Evolutionary conservation across 2,113 vertebrate species (phyloP).

Genomic region (Chroicocephalus ridibundus): DNA sequence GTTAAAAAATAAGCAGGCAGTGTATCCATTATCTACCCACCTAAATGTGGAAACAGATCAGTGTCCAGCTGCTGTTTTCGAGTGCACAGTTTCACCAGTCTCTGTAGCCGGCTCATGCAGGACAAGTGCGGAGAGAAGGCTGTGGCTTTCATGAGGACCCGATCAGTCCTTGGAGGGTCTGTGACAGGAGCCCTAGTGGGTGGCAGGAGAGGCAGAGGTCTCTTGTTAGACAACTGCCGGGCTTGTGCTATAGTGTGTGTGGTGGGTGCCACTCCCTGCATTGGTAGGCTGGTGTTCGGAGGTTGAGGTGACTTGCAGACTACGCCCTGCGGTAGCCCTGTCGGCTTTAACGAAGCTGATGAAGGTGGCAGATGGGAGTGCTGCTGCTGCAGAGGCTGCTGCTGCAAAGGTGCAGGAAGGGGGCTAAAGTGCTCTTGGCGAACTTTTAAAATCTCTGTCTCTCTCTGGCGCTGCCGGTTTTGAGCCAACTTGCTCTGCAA

Average conservation of each 20-base stretch:
- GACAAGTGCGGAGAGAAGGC: conserved; percentile 87
- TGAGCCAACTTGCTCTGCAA: conserved; percentile 89
- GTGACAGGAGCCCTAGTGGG: conserved; percentile 73
- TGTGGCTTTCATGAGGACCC: conserved; percentile 89
- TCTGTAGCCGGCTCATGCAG: conserved; percentile 91
- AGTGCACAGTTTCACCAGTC: conserved; percentile 94
- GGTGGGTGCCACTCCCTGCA: conserved; percentile 84
- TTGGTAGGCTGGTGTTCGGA: conserved; percentile 89
- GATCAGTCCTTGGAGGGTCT: conserved; percentile 78
- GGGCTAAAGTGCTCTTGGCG: conserved; percentile 95
- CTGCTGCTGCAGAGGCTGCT: conserved; percentile 75
- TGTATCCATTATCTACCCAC: conserved; percentile 65
- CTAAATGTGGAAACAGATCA: conserved; percentile 96
- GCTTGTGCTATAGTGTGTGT: conserved; percentile 85
- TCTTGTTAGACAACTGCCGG: conserved; percentile 83
- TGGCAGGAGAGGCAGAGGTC: conserved; percentile 80
- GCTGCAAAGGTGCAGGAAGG: conserved; percentile 80
- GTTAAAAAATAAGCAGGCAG: neutral
- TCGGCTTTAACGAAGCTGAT: conserved; percentile 78
- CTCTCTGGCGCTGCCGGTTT: conserved; percentile 84
- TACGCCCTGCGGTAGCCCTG: conserved; percentile 85
- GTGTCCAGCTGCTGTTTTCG: conserved; percentile 87
- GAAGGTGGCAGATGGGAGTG: conserved; percentile 76
- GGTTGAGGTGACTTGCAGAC: conserved; percentile 96
- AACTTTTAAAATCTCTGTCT: conserved; percentile 89